A percentile compares a stretch with the other conserved stretches of the same genome.
Conservation (phyloP, 2,888 invertebrate species). For the Dexiosoma caninum region DNA sequence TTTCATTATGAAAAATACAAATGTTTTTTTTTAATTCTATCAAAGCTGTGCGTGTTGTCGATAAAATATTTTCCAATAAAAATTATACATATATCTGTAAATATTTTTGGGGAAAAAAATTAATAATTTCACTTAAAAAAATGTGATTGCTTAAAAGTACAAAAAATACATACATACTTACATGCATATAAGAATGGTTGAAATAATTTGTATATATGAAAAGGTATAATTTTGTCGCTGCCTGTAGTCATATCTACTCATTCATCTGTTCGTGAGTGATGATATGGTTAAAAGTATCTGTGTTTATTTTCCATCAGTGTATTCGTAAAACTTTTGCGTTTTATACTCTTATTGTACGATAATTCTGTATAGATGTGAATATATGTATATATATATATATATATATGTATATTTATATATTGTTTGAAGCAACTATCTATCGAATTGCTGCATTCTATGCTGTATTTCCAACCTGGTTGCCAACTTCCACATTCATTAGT, state of each 20-base stretch:
- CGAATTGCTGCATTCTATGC: conserved; percentile 49
- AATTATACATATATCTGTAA: background rate
- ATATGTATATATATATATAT: conserved; percentile 13
- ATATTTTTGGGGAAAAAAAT: conserved; percentile 4
- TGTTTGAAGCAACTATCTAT: conserved; percentile 54
- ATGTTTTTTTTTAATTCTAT: conserved; percentile 16
- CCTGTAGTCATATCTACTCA: conserved; percentile 47
- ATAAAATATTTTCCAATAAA: background rate
- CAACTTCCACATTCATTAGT: conserved; percentile 27
- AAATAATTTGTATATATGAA: conserved; percentile 35
- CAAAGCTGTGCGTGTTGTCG: conserved; percentile 2
- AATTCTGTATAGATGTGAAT: conserved; percentile 31
- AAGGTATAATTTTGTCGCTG: conserved; percentile 50
- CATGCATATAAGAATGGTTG: conserved; percentile 15
- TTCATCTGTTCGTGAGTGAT: conserved; percentile 42
- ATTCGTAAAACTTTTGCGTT: conserved; percentile 46
- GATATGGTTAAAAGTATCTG: conserved; percentile 17
- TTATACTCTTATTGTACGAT: conserved; percentile 18
- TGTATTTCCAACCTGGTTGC: conserved; percentile 49
- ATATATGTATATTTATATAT: conserved; percentile 21
- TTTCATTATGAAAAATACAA: conserved; percentile 28
- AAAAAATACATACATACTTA: conserved; percentile 2
- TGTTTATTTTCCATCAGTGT: conserved; percentile 15
- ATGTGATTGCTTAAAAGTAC: conserved; percentile 26
- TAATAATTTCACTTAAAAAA: conserved; percentile 17